These are phyloP conservation scores for Oithona nana DNA, from an alignment of 2,888 invertebrate genomes.

Conservation along the genomic window DNA sequence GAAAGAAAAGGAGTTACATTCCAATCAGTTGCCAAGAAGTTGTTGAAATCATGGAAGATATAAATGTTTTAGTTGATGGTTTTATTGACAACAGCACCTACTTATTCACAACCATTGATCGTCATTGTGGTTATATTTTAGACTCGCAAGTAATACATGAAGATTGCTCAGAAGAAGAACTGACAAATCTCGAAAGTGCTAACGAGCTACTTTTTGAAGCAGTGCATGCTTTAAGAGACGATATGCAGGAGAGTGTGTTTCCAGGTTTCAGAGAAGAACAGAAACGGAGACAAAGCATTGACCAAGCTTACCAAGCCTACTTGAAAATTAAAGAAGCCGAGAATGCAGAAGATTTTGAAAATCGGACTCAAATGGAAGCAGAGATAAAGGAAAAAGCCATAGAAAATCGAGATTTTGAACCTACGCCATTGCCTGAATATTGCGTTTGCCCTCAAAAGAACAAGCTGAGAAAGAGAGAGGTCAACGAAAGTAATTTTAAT, in stretches of 20 bases:
- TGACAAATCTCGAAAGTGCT: neutral
- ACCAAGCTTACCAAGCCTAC: neutral
- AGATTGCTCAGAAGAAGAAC: neutral
- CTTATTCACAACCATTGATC: neutral
- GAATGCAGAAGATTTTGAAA: neutral
- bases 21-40: neutral
- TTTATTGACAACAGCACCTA: neutral
- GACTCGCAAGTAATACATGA: neutral
- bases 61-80: neutral
- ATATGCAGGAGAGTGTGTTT: neutral
- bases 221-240: neutral
- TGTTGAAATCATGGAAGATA: neutral
- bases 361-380: neutral
- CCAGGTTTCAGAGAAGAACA: neutral
- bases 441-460: neutral
- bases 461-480: neutral
- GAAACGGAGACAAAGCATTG: neutral
- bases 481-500: too few species aligned
- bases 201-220: neutral
- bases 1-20: neutral
- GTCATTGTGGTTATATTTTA: neutral
- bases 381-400: neutral
- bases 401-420: neutral
- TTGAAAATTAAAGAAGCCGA: neutral
- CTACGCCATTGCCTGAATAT: neutral